A percentile compares a stretch with the other conserved stretches of the same genome.
These are phyloP conservation scores for Drosophila pseudotalamancana DNA, from an alignment of 2,888 invertebrate species.

Conservation along the genomic window DNA sequence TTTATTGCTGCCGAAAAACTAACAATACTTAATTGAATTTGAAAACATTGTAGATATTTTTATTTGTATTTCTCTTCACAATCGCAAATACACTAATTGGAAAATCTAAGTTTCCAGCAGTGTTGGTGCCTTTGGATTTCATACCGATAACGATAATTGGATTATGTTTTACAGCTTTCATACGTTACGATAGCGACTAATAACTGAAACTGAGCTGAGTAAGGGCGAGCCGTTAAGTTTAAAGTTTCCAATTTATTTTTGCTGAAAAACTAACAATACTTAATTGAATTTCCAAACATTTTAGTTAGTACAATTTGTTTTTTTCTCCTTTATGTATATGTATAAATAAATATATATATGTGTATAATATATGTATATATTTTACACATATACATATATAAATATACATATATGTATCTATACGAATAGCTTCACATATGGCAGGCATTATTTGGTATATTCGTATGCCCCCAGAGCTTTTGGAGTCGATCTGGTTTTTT, in stretches of 20 bases:
- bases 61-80: too few relatives aligned
- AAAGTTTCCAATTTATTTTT: constrained; percentile 24
- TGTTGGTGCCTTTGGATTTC: constrained; percentile 34
- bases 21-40: constrained; percentile 38
- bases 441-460: constrained; percentile 2
- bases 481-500: constrained; percentile 4
- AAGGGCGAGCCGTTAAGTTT: neutral
- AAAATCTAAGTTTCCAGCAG: constrained; percentile 46
- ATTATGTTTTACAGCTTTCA: constrained; percentile 25
- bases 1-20: constrained; percentile 34
- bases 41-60: constrained; percentile 33
- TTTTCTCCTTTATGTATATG: neutral
- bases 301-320: constrained; percentile 1
- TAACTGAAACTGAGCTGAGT: neutral
- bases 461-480: neutral
- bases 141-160: constrained; percentile 24
- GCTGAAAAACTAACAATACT: constrained; percentile 35
- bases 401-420: constrained; percentile 1
- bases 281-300: constrained; percentile 33
- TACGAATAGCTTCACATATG: constrained; percentile 16
- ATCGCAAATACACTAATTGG: constrained; percentile 50
- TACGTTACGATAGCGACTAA: neutral
- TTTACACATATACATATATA: constrained; percentile 1
- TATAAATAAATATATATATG: constrained; percentile 1
- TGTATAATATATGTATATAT: too few relatives aligned